Evolutionary conservation across 2,888 invertebrate species (phyloP), one percentile per base, ranked within the genome.

Genomic region (Temnothorax rugatulus): DNA sequence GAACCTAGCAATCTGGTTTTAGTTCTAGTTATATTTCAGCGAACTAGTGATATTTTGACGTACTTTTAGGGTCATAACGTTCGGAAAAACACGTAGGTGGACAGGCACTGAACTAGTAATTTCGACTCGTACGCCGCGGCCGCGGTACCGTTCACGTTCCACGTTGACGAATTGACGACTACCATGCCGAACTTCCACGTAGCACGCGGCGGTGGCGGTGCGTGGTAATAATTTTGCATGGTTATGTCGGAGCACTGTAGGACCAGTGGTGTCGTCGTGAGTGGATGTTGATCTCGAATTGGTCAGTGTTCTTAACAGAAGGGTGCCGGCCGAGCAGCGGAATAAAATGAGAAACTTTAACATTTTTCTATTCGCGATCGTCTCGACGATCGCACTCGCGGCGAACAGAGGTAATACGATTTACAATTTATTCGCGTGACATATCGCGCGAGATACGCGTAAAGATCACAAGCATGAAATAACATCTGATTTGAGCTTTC

Each of bases 341-440:
- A 75, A 74, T 83, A 96, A 95, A 94, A 97, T 98, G 97, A 97
- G 96, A 95, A 95, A 96, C 92, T 95, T 97, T 92, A 96, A 96
- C 94, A 95, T 97, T 91, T 94, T 97, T 71, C 93, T 96, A 87
- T 93, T 97, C 82, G 93, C 98, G 92, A 96, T 97, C 91, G 95
- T 98, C 88, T 97, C 97, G 91, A 96, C 97, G 50, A 96, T 97
- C 66, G 96, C 97, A 89, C 96, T 97, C 90, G 97, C 97, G 90
- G 96, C 97, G 88, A 96, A 96, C 94, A 96, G 95, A 95, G 97
- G 98, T 98, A 96, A 97, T 75, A 7, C 2, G 34, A 68, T 63
- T 82, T 52, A 68, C 21, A 25, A 41, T 66, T 52, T 64, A 64
- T 29, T 50, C 5, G 15, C 4, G 8, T 29, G 4, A 44, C 18